Evolutionary conservation across 2,888 invertebrate species (phyloP), one percentile per base, ranked within the genome.

Genomic region (Parnassius orleans): DNA sequence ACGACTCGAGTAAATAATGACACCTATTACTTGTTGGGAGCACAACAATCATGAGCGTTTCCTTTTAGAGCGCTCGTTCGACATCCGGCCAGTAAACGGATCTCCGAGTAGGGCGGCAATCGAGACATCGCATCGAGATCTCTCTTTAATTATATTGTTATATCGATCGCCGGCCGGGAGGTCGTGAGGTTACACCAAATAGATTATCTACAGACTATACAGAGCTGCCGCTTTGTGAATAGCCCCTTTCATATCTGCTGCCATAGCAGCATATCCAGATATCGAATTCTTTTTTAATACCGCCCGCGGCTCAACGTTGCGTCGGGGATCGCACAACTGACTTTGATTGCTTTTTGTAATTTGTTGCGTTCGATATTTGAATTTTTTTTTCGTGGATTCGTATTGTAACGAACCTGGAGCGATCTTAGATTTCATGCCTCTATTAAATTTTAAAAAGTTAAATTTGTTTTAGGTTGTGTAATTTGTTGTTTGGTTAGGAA

Each of bases 71-170:
- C 77, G 72, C 71, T 72, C 78, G 78, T 72, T 78, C 80, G 83
- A 85, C 86, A 88, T 87, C 88, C 88, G 88, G 81, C 75, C 79
- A 71, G 77, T 79, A 78, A 81, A 77, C 75, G 74, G 75, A 77
- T 68, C 61, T 61, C 67, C 67, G 63, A 69, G 67, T 68, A 65
- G 71, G 66, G 66, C 65, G 62, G 64, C 66, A 46, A 60, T 59
- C 63, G 63, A 64, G 64, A 59, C 69, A 68, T 68, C 72, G 68
- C 68, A 79, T 69, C 68, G 69, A 79, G 84, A 87, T 86, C 86
- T 87, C 86, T 83, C 86, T 90, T 90, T 91, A 91, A 91, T 91
- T 90, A 91, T 90, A 90, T 90, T 89, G 90, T 91, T 87, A 87
- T 84, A 80, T 75, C 81, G 81, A 77, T 79, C 77, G 78, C 74